Evolutionary conservation across 2,888 invertebrate genomes (phyloP).

Genomic region (Brachylomia viminalis): DNA sequence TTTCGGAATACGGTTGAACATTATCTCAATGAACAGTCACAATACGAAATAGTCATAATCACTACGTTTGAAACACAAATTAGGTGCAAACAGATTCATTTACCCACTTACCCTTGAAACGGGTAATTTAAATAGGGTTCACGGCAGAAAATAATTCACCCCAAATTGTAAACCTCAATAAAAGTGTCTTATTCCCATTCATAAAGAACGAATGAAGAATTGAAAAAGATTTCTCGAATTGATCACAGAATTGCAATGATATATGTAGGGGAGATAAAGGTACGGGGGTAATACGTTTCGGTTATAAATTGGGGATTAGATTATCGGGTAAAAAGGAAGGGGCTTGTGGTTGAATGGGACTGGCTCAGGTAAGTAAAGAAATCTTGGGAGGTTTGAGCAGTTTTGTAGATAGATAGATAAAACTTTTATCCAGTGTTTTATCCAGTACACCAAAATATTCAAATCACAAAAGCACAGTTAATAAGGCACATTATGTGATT

Average conservation of each 20-base stretch:
- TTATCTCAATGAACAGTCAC: neutral
- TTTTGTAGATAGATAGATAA: neutral
- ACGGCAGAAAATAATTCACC: neutral
- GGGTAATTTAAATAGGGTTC: conserved; percentile 2
- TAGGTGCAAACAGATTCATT: neutral
- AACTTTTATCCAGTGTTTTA: conserved; percentile 1
- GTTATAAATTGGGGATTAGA: conserved; percentile 17
- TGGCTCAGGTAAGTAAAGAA: conserved; percentile 17
- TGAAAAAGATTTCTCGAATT: conserved; percentile 10
- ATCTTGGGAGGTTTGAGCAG: neutral
- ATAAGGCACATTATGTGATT: neutral
- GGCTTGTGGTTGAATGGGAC: neutral
- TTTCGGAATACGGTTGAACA: neutral
- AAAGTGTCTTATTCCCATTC: conserved; percentile 33
- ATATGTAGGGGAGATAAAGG: conserved; percentile 23
- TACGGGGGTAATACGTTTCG: conserved; percentile 28
- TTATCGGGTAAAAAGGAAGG: conserved; percentile 5
- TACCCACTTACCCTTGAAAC: neutral
- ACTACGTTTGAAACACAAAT: neutral
- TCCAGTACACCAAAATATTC: neutral
- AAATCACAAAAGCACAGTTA: neutral
- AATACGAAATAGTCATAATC: neutral
- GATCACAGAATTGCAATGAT: conserved; percentile 33
- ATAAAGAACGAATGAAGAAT: conserved; percentile 10
- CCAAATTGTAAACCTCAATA: conserved; percentile 18